Conservation (phyloP, 2,113 vertebrate species). For the Noctilio leporinus region DNA sequence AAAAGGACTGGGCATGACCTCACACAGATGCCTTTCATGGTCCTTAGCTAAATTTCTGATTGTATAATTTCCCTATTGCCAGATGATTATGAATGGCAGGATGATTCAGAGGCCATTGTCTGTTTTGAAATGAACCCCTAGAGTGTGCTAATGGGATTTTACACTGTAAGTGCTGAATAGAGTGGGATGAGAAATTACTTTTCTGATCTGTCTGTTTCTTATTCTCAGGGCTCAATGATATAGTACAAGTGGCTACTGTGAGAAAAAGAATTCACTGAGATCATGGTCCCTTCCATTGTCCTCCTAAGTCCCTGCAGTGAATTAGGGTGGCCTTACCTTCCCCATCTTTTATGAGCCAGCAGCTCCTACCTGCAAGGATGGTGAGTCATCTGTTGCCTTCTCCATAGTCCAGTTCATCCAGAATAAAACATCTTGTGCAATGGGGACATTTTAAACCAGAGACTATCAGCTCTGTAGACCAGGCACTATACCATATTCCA, state of each 20-base stretch:
- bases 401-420: background rate
- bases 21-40: background rate
- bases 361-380: background rate
- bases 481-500: background rate
- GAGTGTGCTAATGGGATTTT: slow-evolving; percentile 65
- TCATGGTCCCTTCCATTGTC: background rate
- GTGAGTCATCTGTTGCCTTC: background rate
- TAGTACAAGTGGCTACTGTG: background rate
- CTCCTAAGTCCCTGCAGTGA: background rate
- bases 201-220: slow-evolving; percentile 6
- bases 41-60: slow-evolving; percentile 42
- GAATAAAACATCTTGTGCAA: background rate
- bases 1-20: slow-evolving; percentile 16
- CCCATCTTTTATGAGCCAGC: background rate
- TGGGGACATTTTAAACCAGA: background rate
- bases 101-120: slow-evolving; percentile 45
- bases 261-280: background rate
- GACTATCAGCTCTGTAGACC: background rate
- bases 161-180: slow-evolving; percentile 43
- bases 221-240: background rate
- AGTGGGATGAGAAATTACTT: slow-evolving; percentile 47
- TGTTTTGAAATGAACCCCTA: slow-evolving; percentile 57
- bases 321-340: background rate
- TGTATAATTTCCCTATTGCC: slow-evolving; percentile 25
- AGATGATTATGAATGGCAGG: slow-evolving; percentile 57